Base-by-base conservation (phyloP, 2,888 invertebrate species). In the Leptothorax acervorum region DNA sequence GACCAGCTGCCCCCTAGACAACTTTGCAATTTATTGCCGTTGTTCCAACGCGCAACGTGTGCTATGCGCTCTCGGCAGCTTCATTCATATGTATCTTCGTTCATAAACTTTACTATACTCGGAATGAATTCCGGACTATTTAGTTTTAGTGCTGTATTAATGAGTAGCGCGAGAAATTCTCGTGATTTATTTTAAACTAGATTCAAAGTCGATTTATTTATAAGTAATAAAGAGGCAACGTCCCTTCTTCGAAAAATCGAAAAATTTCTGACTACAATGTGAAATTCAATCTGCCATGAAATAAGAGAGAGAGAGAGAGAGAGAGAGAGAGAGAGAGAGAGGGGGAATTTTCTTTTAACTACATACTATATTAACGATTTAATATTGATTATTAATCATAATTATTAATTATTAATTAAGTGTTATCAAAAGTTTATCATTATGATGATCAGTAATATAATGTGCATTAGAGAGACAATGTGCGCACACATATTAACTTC, bases 1-100 rank as follows among this genome's bases (percentile, higher is more conserved):
- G 90, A 91, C 92, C 93, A 94, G 91, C 94, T 94, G 94, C 93
- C 94, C 93, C 91, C 94, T 91, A 91, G 90, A 90, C 91, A 88
- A 90, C 88, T 89, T 74, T 18, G 82, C 90, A 79, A 88, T 89
- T 68, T 88, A 85, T 89, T 84, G 82, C 83, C 78, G 79, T 84
- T 87, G 83, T 86, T 83, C 63, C 81, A 79, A 55, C 55, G 28
- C 66, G 57, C 75, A n/a, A 66, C 62, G 70, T 60, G 82, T 87
- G 79, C 68, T 88, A 83, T 88, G 78, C 42, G 70, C 45, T 62
- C 42, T 48, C 74, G 62, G 74, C 85, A 35, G 28, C 63, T 70
- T 78, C 88, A 88, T 87, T 85, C 79, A 87, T 86, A 75, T 78
- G 35, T 68, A 73, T 82, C 57, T 90, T 85, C 84, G 79, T 90